Percentiles rank a stretch among this genome's conserved stretches.
Conservation (phyloP, 2,888 invertebrate species). For the Mantis religiosa region DNA sequence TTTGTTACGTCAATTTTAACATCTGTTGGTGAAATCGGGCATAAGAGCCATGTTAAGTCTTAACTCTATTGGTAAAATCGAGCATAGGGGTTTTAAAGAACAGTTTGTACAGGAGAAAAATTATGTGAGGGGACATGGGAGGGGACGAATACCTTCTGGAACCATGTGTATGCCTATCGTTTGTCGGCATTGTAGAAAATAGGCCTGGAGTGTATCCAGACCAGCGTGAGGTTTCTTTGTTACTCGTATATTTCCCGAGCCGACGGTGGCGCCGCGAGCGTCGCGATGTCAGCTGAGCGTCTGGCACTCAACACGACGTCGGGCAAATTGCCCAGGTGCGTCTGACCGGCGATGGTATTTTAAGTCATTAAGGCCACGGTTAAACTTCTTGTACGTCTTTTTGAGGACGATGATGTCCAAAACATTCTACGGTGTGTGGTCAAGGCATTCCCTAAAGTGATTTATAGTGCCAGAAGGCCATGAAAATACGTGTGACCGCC, state of each 20-base stretch:
- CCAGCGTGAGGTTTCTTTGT: not conserved
- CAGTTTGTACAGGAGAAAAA: too few species aligned
- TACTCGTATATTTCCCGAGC: not conserved
- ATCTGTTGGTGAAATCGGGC: too few species aligned
- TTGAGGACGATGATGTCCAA: not conserved
- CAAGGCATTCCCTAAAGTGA: not conserved
- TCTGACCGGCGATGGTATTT: not conserved
- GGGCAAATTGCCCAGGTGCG: not conserved
- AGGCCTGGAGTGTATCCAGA: not conserved
- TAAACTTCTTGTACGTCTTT: not conserved
- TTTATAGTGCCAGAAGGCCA: not conserved
- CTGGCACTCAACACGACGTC: not conserved
- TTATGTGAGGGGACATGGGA: too few species aligned
- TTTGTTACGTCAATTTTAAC: too few species aligned
- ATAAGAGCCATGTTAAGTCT: too few species aligned
- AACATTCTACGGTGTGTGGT: not conserved
- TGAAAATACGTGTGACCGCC: not conserved
- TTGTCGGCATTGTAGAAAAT: not conserved
- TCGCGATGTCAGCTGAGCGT: not conserved
- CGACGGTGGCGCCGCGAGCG: not conserved
- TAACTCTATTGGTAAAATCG: too few species aligned
- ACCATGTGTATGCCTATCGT: too few species aligned
- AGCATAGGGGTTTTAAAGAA: too few species aligned
- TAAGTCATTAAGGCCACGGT: not conserved
- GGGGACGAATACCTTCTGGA: too few species aligned